phyloP scores from a whole-genome alignment of 1,140 invertebrate genomes.

The Papilio polyxenes region DNA sequence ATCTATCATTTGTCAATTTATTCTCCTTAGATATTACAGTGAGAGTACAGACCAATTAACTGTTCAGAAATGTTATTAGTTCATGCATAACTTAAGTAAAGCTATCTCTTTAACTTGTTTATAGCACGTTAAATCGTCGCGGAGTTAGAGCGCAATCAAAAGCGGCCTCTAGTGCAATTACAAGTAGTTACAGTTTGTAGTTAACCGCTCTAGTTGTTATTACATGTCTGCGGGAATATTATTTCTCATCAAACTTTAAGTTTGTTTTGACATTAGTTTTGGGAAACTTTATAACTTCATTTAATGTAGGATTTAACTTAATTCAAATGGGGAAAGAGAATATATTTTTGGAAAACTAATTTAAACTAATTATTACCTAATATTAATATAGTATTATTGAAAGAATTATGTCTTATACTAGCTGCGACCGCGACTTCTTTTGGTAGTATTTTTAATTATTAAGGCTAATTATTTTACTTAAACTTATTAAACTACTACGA shows the following conservation, averaged over 20 bases:
- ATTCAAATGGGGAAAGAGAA: not conserved
- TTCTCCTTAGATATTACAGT: no score
- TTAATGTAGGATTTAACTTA: not conserved
- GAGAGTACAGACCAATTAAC: no score
- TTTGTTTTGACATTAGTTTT: constrained; percentile 13
- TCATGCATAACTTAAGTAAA: not conserved
- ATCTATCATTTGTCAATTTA: no score
- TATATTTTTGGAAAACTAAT: no score
- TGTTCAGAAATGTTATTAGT: no score
- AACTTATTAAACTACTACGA: no score
- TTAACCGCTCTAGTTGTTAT: constrained; percentile 2
- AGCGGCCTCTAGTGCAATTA: constrained; percentile 22
- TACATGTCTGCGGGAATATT: not conserved
- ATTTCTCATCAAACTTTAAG: not conserved
- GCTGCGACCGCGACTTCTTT: no score
- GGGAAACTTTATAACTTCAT: not conserved
- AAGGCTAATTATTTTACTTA: no score
- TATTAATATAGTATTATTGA: no score
- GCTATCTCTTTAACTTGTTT: constrained; percentile 1
- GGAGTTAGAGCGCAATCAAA: not conserved
- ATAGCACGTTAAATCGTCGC: not conserved
- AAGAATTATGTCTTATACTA: no score
- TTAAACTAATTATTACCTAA: no score
- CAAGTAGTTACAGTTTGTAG: constrained; percentile 23
- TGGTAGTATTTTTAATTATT: no score